Percentiles rank a stretch among this genome's conserved stretches.
Conservation (phyloP, 2,888 invertebrate genomes). For the Dimorphilus gyrociliatus region DNA sequence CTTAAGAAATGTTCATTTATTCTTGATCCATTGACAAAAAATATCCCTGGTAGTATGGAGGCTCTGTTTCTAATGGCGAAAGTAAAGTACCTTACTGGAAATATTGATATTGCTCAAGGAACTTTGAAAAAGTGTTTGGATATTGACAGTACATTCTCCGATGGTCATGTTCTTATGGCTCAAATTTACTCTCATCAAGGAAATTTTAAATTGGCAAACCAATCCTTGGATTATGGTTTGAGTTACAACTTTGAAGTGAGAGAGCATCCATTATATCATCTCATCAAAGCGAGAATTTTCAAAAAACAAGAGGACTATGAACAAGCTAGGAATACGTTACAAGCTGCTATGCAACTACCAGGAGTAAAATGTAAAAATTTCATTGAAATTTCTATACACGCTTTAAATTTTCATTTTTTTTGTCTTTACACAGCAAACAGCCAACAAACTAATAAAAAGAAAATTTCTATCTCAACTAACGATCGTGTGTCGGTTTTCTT, state of each 20-base stretch:
- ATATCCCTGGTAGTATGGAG: slow-evolving; percentile 60
- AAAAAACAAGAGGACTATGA: slow-evolving; percentile 47
- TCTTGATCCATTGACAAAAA: slow-evolving; percentile 54
- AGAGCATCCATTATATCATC: slow-evolving; percentile 75
- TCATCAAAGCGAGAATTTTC: slow-evolving; percentile 64
- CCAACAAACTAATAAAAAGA: slow-evolving; percentile 7
- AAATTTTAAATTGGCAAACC: slow-evolving; percentile 57
- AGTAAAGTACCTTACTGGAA: slow-evolving; percentile 58
- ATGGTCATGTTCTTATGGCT: slow-evolving; percentile 68
- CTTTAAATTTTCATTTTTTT: neutral
- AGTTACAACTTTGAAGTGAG: slow-evolving; percentile 82
- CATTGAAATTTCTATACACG: neutral
- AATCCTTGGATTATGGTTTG: slow-evolving; percentile 69
- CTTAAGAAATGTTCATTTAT: slow-evolving; percentile 48
- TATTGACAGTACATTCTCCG: slow-evolving; percentile 59
- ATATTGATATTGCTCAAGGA: slow-evolving; percentile 52
- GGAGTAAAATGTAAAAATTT: slow-evolving; percentile 40
- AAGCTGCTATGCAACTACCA: slow-evolving; percentile 54
- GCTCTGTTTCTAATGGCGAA: slow-evolving; percentile 53
- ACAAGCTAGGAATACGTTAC: slow-evolving; percentile 50
- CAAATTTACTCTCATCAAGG: slow-evolving; percentile 49
- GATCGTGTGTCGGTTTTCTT: slow-evolving; percentile 73
- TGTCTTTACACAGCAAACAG: neutral
- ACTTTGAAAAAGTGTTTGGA: slow-evolving; percentile 57
- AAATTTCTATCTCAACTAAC: slow-evolving; percentile 20